Percentiles rank a stretch among this genome's conserved stretches.
These are phyloP conservation scores for Octodonta nipae DNA, from an alignment of 2,888 invertebrate genomes.

Conservation along the genomic window DNA sequence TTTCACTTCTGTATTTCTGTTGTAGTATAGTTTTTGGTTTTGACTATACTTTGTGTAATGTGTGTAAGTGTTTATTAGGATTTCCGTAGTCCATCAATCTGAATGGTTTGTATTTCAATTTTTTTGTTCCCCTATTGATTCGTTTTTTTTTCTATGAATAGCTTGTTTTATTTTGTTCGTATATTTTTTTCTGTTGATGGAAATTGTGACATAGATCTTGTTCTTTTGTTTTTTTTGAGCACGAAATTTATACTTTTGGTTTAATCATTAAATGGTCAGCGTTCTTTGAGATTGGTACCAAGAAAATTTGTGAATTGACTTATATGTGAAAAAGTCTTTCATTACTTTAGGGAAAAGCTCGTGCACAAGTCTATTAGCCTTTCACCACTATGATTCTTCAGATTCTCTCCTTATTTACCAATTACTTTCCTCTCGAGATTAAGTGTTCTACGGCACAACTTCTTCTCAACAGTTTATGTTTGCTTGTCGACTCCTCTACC, in stretches of 20 bases:
- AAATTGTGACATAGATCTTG: background rate
- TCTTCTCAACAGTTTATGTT: too few species aligned
- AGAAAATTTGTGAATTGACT: slow-evolving; percentile 1
- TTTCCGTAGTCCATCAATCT: background rate
- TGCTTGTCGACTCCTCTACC: too few species aligned
- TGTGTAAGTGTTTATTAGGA: background rate
- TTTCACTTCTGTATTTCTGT: background rate
- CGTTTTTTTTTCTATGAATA: background rate
- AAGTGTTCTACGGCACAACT: too few species aligned
- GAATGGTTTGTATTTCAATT: background rate
- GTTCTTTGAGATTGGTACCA: slow-evolving; percentile 1
- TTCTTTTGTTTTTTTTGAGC: background rate
- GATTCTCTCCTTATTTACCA: background rate
- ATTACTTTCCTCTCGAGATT: too few species aligned
- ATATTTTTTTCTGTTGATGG: background rate
- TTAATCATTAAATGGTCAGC: background rate
- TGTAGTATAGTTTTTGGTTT: too few species aligned
- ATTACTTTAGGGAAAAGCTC: slow-evolving; percentile 1
- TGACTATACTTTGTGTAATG: background rate
- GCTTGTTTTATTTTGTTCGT: slow-evolving; percentile 1
- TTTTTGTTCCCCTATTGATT: background rate
- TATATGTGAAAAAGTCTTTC: background rate
- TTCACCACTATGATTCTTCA: background rate
- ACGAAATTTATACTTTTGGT: background rate
- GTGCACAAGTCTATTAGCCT: slow-evolving; percentile 1